Evolutionary conservation across 2,797 vertebrate species (phyloP).

Genomic region (Sternotherus odoratus): DNA sequence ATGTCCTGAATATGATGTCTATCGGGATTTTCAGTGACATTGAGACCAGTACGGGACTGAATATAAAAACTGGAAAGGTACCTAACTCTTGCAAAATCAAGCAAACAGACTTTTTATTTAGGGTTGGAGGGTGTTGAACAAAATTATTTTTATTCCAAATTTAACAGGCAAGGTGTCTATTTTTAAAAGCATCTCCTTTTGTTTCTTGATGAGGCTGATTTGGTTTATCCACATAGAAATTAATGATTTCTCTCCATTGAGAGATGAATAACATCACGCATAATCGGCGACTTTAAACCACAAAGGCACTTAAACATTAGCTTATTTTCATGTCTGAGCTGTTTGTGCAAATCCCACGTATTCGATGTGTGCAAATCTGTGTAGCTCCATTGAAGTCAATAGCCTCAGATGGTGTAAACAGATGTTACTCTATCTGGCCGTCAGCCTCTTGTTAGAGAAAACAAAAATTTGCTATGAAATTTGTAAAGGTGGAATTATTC

Average conservation of each 20-base stretch:
- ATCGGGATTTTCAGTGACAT: conserved; percentile 18
- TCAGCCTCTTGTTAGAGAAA: neutral
- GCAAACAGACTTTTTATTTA: neutral
- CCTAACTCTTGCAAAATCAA: neutral
- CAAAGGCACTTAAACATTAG: neutral
- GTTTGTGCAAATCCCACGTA: neutral
- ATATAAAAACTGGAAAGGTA: conserved; percentile 6
- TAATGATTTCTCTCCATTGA: neutral
- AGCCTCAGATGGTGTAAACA: no score
- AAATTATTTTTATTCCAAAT: neutral
- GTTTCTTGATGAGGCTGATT: neutral
- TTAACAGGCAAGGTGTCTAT: neutral
- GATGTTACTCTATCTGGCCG: neutral
- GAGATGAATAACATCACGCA: neutral
- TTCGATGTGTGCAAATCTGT: neutral
- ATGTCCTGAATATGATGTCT: neutral
- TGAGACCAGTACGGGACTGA: neutral
- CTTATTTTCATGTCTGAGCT: neutral
- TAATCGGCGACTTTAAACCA: neutral
- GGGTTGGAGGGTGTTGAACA: neutral
- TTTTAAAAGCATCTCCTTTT: neutral
- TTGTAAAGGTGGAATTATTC: neutral
- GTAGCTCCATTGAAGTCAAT: neutral
- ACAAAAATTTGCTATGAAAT: neutral
- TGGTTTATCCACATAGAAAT: accelerated